Evolutionary conservation across 2,113 vertebrate species (phyloP).

Genomic region (Rhabdomys dilectus): DNA sequence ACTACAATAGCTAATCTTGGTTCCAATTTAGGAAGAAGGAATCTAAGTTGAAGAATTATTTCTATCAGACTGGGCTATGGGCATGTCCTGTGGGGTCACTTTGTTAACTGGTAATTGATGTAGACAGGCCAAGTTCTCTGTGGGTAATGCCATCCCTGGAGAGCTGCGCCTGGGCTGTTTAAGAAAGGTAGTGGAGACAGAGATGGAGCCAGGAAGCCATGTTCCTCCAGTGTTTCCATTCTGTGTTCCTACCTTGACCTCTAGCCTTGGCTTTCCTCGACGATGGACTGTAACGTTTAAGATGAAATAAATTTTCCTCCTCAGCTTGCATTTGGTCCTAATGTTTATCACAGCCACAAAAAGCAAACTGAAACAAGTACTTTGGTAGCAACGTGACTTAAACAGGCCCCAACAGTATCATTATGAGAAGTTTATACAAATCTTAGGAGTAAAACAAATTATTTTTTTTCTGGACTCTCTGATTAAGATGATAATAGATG

Average conservation of each 20-base stretch:
- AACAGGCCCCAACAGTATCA: neutral
- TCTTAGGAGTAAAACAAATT: neutral
- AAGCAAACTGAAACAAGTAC: neutral
- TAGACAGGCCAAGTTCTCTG: neutral
- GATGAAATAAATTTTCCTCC: neutral
- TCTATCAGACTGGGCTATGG: neutral
- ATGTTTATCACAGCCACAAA: neutral
- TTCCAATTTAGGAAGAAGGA: neutral
- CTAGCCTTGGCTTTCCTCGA: neutral
- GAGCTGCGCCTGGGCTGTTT: neutral
- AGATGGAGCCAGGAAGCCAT: neutral
- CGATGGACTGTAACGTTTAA: neutral
- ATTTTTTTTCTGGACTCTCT: slow-evolving; percentile 52
- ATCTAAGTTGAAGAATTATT: neutral
- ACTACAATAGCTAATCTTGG: neutral
- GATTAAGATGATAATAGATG: slow-evolving; percentile 25
- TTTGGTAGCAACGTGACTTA: neutral
- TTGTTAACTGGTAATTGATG: neutral
- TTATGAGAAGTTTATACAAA: neutral
- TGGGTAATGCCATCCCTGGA: neutral
- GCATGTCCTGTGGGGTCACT: neutral
- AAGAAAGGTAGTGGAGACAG: neutral
- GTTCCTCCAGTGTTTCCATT: neutral
- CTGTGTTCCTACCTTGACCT: neutral
- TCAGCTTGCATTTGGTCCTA: neutral